Evolutionary conservation across 1,140 invertebrate genomes (phyloP), one percentile per base, ranked within the genome.

Genomic region (Drosophila busckii): DNA sequence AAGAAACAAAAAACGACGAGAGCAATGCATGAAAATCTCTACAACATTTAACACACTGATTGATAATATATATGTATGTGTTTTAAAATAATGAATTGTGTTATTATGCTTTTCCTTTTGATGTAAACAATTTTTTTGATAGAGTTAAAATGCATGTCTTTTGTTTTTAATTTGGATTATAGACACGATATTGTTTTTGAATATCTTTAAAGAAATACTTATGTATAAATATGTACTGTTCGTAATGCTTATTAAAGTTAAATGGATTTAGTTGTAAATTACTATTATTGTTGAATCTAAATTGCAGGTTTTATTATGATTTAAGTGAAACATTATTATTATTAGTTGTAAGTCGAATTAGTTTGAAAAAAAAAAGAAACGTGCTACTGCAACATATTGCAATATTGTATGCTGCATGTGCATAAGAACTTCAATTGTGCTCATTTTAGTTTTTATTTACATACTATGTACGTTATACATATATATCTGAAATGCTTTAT

Each of bases 11-110:
- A 53, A 67, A 67, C 50, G 48, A 76, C 53, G 37, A 61, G 54
- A 61, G 46, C 71, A 78, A 71, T 76, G 71, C 71, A 76, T 76
- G 71, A 67, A 70, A 52, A 69, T 64, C 46, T 59, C 52, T 42
- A 58, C 41, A 62, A 64, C 45, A 68, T 44, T 37, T n/a, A n/a
- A n/a, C n/a, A n/a, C n/a, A n/a, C n/a, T n/a, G n/a, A n/a, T n/a
- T n/a, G n/a, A n/a, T n/a, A n/a, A n/a, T n/a, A n/a, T n/a, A n/a
- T n/a, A n/a, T n/a, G n/a, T n/a, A n/a, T n/a, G n/a, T 45, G 44
- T 45, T 32, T 8, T 12, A 42, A 23, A n/a, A n/a, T n/a, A 20
- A 35, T 8, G 12, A 37, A 13, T 44, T 20, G 37, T 37, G 4
- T 19, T 4, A 17, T 22, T 42, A 22, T 49, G 12, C 31, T 35